These are phyloP conservation scores for Brachyptera putata DNA, from an alignment of 2,888 invertebrate genomes.

Conservation along the genomic window DNA sequence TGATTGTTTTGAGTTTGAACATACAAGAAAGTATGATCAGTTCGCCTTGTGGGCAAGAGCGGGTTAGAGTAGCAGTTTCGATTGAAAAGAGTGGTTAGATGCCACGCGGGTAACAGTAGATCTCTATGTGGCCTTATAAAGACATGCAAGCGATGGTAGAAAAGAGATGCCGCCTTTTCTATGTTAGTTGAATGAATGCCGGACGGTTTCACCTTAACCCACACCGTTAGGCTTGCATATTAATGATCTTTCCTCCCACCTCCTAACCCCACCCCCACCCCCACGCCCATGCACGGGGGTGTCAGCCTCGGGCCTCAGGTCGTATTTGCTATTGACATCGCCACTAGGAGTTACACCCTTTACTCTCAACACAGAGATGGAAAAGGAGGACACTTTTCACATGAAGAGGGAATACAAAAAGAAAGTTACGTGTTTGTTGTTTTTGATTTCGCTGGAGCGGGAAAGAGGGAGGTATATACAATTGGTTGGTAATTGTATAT, in stretches of 20 bases:
- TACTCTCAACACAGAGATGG: background rate
- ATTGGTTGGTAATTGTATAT: too few species aligned
- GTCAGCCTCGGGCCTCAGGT: background rate
- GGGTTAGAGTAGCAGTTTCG: too few species aligned
- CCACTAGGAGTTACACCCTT: background rate
- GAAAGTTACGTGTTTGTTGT: too few species aligned
- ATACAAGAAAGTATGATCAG: too few species aligned
- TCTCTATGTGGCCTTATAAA: too few species aligned
- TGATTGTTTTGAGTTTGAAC: too few species aligned
- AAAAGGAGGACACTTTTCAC: constrained; percentile 8
- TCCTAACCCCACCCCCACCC: background rate
- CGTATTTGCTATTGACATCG: constrained; percentile 10
- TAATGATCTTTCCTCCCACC: constrained; percentile 16
- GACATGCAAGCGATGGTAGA: too few species aligned
- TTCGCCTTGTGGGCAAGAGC: too few species aligned
- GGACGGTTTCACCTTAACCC: constrained; percentile 6
- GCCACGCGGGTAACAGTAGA: too few species aligned
- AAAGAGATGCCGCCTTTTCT: constrained; percentile 35
- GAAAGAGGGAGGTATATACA: too few species aligned
- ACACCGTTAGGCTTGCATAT: constrained; percentile 12
- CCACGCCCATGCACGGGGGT: background rate
- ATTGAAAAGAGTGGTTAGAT: too few species aligned
- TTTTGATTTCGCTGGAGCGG: background rate
- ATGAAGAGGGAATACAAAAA: background rate
- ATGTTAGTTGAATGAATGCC: constrained; percentile 34